Evolutionary conservation across 2,797 vertebrate species (phyloP).

Genomic region (Nyctibius grandis): DNA sequence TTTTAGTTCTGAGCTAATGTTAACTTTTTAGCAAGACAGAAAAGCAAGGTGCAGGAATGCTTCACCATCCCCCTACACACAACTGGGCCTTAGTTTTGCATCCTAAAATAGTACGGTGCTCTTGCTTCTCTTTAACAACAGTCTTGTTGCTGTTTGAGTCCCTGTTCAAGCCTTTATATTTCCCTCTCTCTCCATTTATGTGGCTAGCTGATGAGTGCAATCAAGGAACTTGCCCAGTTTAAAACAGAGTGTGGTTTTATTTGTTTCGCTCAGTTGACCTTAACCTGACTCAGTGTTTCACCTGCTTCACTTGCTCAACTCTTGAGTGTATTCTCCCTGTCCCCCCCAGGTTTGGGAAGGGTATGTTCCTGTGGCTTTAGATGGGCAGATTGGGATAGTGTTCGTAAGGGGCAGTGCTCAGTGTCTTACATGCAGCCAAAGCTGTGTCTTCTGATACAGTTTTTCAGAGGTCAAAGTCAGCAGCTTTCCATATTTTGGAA

Average conservation of each 20-base stretch:
- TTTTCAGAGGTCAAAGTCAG: conserved; percentile 25
- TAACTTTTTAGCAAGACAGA: background rate
- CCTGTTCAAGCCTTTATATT: background rate
- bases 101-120: background rate
- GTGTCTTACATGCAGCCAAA: background rate
- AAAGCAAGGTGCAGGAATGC: background rate
- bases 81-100: background rate
- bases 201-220: background rate
- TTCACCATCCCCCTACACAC: background rate
- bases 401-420: background rate
- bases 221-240: background rate
- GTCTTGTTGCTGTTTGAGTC: background rate
- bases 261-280: background rate
- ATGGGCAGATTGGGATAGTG: fast-evolving
- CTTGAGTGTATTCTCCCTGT: background rate
- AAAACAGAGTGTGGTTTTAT: background rate
- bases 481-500: background rate
- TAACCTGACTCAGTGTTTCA: background rate
- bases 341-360: background rate
- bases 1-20: background rate
- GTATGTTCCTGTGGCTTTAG: background rate
- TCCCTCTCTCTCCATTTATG: background rate
- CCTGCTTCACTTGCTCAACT: background rate
- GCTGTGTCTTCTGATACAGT: background rate
- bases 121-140: background rate